A percentile compares a stretch with the other conserved stretches of the same genome.
These are phyloP conservation scores for Metallyticus violacea DNA, from an alignment of 2,888 invertebrate genomes.

Conservation along the genomic window DNA sequence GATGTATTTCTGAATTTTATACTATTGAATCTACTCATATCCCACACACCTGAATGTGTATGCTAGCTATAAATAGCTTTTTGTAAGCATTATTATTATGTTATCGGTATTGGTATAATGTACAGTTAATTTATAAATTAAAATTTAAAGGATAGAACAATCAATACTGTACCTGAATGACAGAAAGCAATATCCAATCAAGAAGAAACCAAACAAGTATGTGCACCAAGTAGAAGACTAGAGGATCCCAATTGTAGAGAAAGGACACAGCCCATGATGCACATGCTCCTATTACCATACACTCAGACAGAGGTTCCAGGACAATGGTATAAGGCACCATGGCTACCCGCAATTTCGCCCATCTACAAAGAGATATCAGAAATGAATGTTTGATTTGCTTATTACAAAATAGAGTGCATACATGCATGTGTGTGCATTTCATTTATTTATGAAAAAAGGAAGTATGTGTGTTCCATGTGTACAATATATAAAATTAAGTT, in stretches of 20 bases:
- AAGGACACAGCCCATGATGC: conserved; percentile 82
- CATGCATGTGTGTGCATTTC: no score
- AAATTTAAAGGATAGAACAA: not conserved
- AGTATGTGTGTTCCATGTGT: no score
- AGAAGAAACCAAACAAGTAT: conserved; percentile 92
- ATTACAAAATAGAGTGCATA: no score
- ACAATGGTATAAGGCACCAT: conserved; percentile 92
- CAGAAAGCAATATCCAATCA: conserved; percentile 88
- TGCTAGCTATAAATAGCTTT: no score
- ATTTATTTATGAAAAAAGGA: no score
- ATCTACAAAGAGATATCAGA: conserved; percentile 55
- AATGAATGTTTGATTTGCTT: not conserved
- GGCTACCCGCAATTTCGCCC: conserved; percentile 93
- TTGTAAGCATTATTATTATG: no score
- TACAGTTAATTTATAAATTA: not conserved
- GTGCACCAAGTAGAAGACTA: conserved; percentile 91
- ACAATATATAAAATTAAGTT: no score
- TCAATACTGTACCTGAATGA: conserved; percentile 65
- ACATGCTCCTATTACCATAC: conserved; percentile 87
- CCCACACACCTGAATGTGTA: no score
- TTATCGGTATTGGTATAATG: not conserved
- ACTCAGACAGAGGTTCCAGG: conserved; percentile 93
- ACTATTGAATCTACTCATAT: no score
- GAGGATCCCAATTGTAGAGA: conserved; percentile 83
- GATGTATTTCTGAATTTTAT: no score